A percentile compares a stretch with the other conserved stretches of the same genome.
Evolutionary conservation across 2,113 vertebrate genomes (phyloP).

Genomic region (Cyanoramphus novaezelandiae): DNA sequence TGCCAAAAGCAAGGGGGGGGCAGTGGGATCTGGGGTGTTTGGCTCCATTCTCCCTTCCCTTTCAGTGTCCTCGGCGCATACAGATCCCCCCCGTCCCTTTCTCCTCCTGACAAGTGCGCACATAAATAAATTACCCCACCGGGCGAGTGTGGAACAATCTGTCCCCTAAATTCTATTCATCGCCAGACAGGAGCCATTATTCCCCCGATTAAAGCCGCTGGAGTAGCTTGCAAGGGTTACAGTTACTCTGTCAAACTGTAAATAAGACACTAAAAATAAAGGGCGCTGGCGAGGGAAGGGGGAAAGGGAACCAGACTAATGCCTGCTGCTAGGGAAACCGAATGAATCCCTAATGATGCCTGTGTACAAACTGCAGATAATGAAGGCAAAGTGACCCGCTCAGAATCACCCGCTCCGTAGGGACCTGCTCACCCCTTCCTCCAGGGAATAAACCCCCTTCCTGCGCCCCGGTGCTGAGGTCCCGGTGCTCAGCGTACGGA

Average conservation of each 20-base stretch:
- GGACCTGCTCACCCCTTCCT: not conserved
- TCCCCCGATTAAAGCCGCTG: constrained; percentile 70
- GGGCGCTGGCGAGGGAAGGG: constrained; percentile 31
- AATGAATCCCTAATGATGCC: constrained; percentile 70
- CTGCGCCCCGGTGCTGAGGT: accelerated
- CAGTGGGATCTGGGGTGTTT: constrained; percentile 31
- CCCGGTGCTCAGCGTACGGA: accelerated
- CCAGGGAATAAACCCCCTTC: not conserved
- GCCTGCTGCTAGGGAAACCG: constrained; percentile 65
- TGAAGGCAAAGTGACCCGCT: constrained; percentile 39
- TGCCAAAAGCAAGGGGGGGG: not conserved
- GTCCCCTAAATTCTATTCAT: constrained; percentile 73
- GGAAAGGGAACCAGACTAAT: constrained; percentile 65
- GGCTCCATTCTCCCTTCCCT: constrained; percentile 63
- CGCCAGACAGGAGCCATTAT: constrained; percentile 71
- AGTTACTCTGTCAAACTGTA: constrained; percentile 75
- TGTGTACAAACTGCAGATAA: constrained; percentile 68
- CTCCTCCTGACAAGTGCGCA: constrained; percentile 72
- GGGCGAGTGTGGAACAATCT: constrained; percentile 71
- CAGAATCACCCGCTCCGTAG: not conserved
- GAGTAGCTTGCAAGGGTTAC: constrained; percentile 74
- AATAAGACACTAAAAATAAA: constrained; percentile 75
- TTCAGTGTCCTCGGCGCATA: constrained; percentile 63
- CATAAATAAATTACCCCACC: constrained; percentile 76
- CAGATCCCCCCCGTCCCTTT: constrained; percentile 69